phyloP scores from a whole-genome alignment of 2,113 vertebrate species.

The Corvus cornix region DNA sequence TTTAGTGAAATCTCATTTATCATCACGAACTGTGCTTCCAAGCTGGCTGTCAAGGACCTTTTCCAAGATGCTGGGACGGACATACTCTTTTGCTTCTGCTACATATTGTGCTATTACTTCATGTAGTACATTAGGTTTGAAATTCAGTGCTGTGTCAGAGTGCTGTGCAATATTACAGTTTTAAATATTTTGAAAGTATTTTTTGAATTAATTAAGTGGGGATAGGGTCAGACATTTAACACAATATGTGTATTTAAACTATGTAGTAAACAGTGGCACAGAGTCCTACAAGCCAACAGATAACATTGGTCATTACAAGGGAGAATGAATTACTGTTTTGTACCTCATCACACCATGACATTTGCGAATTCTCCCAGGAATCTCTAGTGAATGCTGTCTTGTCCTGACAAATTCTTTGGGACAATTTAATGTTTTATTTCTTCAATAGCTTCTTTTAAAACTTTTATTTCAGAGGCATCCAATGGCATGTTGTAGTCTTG shows the following conservation, averaged over 20 bases:
- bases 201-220: background rate
- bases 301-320: background rate
- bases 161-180: background rate
- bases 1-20: background rate
- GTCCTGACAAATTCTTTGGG: background rate
- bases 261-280: background rate
- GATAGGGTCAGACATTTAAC: background rate
- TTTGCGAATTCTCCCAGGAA: background rate
- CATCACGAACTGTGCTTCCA: background rate
- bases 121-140: background rate
- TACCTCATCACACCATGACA: fast-evolving
- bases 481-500: background rate
- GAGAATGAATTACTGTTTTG: background rate
- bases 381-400: background rate
- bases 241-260: background rate
- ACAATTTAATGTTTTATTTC: background rate
- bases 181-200: background rate
- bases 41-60: background rate
- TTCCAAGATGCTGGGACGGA: background rate
- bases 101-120: background rate
- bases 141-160: background rate
- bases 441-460: background rate
- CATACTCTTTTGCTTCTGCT: background rate
- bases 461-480: background rate
- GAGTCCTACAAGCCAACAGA: background rate